phyloP scores from a whole-genome alignment of 1,140 invertebrate species.

The Drosophila willistoni region DNA sequence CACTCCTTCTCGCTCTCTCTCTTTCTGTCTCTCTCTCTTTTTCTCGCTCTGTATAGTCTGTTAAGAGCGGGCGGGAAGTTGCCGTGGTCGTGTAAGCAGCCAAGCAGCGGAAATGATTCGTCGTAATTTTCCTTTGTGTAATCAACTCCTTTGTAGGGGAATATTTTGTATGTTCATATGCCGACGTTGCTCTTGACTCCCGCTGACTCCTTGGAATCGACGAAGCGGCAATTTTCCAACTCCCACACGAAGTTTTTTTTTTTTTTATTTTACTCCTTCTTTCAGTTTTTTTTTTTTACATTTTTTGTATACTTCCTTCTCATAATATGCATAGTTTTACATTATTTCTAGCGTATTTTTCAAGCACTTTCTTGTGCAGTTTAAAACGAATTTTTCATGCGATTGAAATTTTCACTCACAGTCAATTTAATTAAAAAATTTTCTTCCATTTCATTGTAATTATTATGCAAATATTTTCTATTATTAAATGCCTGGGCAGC shows the following conservation, averaged over 20 bases:
- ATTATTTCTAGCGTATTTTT: background rate
- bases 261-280: conserved; percentile 6
- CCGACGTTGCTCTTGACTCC: conserved; percentile 65
- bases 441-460: conserved; percentile 48
- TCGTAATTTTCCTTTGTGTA: conserved; percentile 83
- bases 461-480: conserved; percentile 74
- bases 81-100: conserved; percentile 78
- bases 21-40: conserved; percentile 1
- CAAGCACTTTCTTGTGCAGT: background rate
- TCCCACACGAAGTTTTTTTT: conserved; percentile 38
- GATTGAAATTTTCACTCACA: conserved; percentile 4
- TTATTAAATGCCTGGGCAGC: conserved; percentile 50
- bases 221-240: conserved; percentile 19
- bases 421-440: conserved; percentile 64
- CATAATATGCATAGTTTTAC: conserved; percentile 3
- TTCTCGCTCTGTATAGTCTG: background rate
- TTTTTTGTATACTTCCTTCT: conserved; percentile 55
- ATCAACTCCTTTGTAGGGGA: conserved; percentile 82
- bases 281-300: conserved; percentile 26
- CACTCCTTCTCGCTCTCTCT: no score
- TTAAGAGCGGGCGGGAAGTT: conserved; percentile 36
- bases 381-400: background rate
- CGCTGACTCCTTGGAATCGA: conserved; percentile 22
- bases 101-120: conserved; percentile 83
- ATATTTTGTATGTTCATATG: conserved; percentile 81